phyloP scores from a whole-genome alignment of 2,888 invertebrate genomes.

The Phengaris arion region DNA sequence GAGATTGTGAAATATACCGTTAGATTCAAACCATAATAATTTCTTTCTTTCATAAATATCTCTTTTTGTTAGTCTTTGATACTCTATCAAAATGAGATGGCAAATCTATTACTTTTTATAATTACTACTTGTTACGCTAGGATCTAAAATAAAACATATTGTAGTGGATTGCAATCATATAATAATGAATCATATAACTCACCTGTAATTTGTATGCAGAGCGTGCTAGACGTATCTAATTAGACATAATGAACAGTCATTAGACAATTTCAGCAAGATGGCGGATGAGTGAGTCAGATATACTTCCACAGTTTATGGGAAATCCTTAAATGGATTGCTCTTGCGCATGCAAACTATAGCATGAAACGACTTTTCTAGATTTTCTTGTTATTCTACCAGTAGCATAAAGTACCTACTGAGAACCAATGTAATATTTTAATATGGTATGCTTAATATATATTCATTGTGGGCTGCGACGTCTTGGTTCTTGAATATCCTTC shows the following conservation, averaged over 20 bases:
- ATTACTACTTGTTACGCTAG: not conserved
- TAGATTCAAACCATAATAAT: no score
- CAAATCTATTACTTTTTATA: not conserved
- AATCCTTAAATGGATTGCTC: conserved; percentile 44
- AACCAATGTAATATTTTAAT: not conserved
- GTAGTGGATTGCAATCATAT: not conserved
- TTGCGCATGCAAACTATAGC: conserved; percentile 47
- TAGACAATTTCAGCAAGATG: conserved; percentile 68
- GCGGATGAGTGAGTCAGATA: conserved; percentile 49
- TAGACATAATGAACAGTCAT: conserved; percentile 70
- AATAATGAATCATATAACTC: conserved; percentile 19
- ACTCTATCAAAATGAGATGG: no score
- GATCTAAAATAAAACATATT: not conserved
- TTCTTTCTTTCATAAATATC: no score
- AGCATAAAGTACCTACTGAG: not conserved
- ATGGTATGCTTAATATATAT: not conserved
- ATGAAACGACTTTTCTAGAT: conserved; percentile 37
- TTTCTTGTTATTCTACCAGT: not conserved
- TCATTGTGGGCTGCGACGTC: no score
- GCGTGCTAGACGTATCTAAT: conserved; percentile 53
- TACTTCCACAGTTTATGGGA: conserved; percentile 40
- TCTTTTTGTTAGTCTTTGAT: no score
- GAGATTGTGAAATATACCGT: no score
- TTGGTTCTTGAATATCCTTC: no score
- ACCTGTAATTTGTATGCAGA: conserved; percentile 33